Evolutionary conservation across 2,113 vertebrate genomes (phyloP).

Genomic region (Indicator maculatus): DNA sequence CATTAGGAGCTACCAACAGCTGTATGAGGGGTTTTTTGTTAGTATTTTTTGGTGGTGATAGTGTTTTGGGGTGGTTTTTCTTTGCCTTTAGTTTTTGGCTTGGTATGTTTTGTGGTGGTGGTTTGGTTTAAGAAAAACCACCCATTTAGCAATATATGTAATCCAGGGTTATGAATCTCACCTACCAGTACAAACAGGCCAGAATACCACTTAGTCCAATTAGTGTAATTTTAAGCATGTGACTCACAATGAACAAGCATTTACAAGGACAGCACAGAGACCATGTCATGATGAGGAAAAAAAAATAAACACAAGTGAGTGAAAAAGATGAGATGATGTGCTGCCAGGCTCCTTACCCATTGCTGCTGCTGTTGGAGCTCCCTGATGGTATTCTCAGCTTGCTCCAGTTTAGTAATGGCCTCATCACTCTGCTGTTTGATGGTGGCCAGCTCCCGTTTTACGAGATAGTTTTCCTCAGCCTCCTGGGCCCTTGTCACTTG

Average conservation of each 20-base stretch:
- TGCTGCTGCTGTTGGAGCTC: constrained; percentile 90
- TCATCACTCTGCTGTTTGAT: constrained; percentile 98
- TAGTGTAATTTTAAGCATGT: neutral
- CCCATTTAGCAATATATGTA: neutral
- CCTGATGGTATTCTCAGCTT: constrained; percentile 91
- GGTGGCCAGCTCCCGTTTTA: constrained; percentile 98
- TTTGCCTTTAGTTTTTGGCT: neutral
- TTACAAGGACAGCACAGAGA: constrained; percentile 61
- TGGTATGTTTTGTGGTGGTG: neutral
- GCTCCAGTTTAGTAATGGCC: constrained; percentile 92
- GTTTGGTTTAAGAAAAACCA: too few species aligned
- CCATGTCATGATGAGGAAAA: constrained; percentile 39
- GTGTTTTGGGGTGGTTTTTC: neutral
- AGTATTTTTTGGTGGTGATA: neutral
- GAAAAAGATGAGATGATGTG: constrained; percentile 63
- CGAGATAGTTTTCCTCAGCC: constrained; percentile 99
- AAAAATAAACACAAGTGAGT: constrained; percentile 36
- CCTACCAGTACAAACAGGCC: neutral
- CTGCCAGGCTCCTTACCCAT: constrained; percentile 89
- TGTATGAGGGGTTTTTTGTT: neutral
- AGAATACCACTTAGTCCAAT: neutral
- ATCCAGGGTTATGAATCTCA: neutral
- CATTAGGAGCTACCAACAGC: neutral
- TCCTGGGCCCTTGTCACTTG: constrained; percentile 99
- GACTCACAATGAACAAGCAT: constrained; percentile 48